Conservation (phyloP, 2,113 vertebrate species). For the Pithys albifrons region DNA sequence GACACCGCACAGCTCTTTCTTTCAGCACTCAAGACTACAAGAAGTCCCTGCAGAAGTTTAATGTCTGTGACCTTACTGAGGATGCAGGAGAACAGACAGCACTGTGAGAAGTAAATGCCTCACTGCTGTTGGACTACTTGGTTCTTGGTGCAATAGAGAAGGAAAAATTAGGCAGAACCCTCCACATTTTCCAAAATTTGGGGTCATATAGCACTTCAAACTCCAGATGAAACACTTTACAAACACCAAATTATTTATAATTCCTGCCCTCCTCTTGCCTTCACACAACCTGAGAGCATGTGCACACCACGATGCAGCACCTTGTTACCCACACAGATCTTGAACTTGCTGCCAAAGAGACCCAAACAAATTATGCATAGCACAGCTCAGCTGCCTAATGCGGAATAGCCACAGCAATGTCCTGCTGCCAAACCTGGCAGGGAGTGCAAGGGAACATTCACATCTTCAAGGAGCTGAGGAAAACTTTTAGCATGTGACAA, state of each 20-base stretch:
- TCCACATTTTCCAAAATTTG: not conserved
- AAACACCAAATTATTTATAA: not conserved
- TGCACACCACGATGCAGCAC: not conserved
- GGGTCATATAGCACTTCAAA: not conserved
- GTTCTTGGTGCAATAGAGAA: not conserved
- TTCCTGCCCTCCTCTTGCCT: not conserved
- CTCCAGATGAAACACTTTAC: not conserved
- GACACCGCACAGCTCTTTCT: not conserved
- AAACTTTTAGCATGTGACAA: not conserved
- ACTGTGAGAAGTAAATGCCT: not conserved
- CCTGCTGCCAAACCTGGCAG: not conserved
- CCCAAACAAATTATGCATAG: not conserved
- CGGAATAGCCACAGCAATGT: not conserved
- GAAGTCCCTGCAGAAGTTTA: not conserved
- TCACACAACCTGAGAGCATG: not conserved
- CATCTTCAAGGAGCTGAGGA: not conserved
- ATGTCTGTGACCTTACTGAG: fast-evolving
- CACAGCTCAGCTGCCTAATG: not conserved
- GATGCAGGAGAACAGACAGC: not conserved
- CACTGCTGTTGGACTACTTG: fast-evolving
- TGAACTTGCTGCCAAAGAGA: not conserved
- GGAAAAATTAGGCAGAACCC: not conserved
- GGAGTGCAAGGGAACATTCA: not conserved
- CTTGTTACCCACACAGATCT: not conserved
- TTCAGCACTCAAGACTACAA: fast-evolving